Percentiles rank a stretch among this genome's conserved stretches.
Evolutionary conservation across 2,888 invertebrate genomes (phyloP).

Genomic region (Lithodes maja): DNA sequence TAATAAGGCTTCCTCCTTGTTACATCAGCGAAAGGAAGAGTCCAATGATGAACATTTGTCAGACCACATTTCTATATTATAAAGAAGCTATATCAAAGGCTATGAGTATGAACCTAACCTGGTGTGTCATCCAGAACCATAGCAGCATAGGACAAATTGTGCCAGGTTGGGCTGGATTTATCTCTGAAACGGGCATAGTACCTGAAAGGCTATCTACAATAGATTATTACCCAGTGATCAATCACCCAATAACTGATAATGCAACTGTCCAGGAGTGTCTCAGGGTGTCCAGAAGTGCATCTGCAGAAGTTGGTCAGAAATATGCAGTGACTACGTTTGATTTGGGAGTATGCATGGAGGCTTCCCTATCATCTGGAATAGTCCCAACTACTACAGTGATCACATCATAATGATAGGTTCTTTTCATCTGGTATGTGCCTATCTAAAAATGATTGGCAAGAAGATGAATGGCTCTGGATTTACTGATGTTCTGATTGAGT

Average conservation of each 20-base stretch:
- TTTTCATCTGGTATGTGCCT: slow-evolving; percentile 25
- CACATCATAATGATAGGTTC: slow-evolving; percentile 24
- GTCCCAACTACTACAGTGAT: background rate
- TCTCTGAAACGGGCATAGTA: background rate
- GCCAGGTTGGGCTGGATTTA: slow-evolving; percentile 9
- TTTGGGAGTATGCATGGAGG: slow-evolving; percentile 29
- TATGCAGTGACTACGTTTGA: slow-evolving; percentile 32
- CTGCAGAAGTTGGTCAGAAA: slow-evolving; percentile 2
- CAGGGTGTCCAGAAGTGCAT: background rate
- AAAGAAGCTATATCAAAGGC: too few species aligned
- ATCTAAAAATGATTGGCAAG: slow-evolving; percentile 29
- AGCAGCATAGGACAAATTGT: background rate
- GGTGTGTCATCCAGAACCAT: background rate
- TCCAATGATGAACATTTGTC: background rate
- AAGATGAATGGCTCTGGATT: slow-evolving; percentile 9
- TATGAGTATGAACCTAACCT: background rate
- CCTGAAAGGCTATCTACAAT: background rate
- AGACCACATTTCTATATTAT: background rate
- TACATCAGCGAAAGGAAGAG: background rate
- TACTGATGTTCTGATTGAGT: slow-evolving; percentile 12
- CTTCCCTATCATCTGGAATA: slow-evolving; percentile 19
- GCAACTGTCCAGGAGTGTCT: slow-evolving; percentile 18
- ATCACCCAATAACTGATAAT: slow-evolving; percentile 2
- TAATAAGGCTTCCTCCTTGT: background rate
- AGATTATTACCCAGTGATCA: slow-evolving; percentile 20